These are phyloP conservation scores for Drosophila virilis DNA, from an alignment of 1,140 invertebrate species.

Conservation along the genomic window DNA sequence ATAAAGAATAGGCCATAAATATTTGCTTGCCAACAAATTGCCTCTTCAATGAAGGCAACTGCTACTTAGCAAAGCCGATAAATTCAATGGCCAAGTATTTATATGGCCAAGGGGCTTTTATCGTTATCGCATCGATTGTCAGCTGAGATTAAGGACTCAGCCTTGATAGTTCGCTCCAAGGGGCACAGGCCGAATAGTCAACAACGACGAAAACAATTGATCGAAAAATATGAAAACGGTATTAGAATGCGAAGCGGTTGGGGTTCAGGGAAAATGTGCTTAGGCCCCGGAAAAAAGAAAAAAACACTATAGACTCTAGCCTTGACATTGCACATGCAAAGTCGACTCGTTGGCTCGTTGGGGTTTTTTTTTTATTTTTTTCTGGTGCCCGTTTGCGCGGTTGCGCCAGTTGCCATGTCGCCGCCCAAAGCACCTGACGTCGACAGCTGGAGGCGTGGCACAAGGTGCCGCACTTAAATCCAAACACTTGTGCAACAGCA, in stretches of 20 bases:
- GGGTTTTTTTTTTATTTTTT: constrained; percentile 4
- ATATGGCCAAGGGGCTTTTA: constrained; percentile 1
- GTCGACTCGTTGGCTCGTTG: constrained; percentile 19
- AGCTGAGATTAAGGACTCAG: constrained; percentile 6
- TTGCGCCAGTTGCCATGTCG: constrained; percentile 24
- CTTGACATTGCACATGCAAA: constrained; percentile 79
- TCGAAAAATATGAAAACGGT: constrained; percentile 28
- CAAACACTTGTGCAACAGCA: constrained; percentile 36
- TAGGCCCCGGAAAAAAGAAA: constrained; percentile 17
- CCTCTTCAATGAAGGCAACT: neutral
- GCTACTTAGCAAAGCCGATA: constrained; percentile 4
- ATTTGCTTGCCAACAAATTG: neutral
- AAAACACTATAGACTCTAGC: constrained; percentile 45
- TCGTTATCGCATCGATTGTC: constrained; percentile 8
- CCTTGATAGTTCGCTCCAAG: constrained; percentile 3
- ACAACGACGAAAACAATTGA: constrained; percentile 39
- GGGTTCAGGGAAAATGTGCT: neutral
- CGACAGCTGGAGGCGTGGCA: constrained; percentile 14
- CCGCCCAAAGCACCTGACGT: constrained; percentile 14
- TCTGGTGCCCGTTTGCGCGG: constrained; percentile 1
- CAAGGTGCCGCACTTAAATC: constrained; percentile 28
- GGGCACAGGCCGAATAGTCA: constrained; percentile 27
- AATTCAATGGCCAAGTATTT: constrained; percentile 1
- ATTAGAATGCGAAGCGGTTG: neutral
- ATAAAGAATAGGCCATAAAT: too few relatives aligned